These are phyloP conservation scores for Nannobrachium achirus DNA, from an alignment of 2,113 vertebrate genomes.

Conservation along the genomic window DNA sequence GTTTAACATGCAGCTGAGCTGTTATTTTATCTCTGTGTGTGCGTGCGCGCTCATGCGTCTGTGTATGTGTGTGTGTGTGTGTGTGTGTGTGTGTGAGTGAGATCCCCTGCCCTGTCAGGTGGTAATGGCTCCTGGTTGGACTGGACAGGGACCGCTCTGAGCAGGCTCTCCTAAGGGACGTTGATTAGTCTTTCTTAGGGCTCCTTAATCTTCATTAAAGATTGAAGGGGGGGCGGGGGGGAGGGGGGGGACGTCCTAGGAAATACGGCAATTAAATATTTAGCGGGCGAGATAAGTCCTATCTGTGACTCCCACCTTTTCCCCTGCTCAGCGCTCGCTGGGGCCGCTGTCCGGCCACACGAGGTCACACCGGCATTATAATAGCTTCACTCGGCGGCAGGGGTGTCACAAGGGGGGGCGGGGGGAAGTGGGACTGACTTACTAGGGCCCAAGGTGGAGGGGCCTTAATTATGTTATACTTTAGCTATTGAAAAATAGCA, in stretches of 20 bases:
- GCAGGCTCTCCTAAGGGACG: slow-evolving; percentile 63
- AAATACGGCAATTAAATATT: slow-evolving; percentile 72
- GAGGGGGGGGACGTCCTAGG: slow-evolving; percentile 35
- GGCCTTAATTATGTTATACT: too few relatives aligned
- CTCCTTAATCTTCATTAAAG: slow-evolving; percentile 79
- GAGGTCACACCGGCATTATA: slow-evolving; percentile 12
- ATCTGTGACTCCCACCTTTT: slow-evolving; percentile 71
- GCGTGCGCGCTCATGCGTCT: neutral
- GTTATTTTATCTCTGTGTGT: too few relatives aligned
- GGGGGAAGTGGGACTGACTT: too few relatives aligned
- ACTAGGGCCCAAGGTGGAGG: too few relatives aligned
- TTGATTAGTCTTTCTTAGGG: slow-evolving; percentile 74
- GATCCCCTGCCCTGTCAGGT: neutral
- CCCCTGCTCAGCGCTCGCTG: neutral
- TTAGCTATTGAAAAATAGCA: too few relatives aligned
- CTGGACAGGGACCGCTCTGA: slow-evolving; percentile 25
- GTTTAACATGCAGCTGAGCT: too few relatives aligned
- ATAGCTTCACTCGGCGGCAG: slow-evolving; percentile 32
- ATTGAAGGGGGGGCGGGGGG: slow-evolving; percentile 58
- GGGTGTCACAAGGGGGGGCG: neutral
- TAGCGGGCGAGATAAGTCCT: slow-evolving; percentile 70
- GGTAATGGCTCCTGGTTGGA: neutral
- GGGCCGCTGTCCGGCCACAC: neutral
- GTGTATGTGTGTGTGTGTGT: slow-evolving; percentile 11
- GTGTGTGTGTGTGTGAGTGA: slow-evolving; percentile 6